phyloP scores from a whole-genome alignment of 2,888 invertebrate genomes.

The Patella depressa region DNA sequence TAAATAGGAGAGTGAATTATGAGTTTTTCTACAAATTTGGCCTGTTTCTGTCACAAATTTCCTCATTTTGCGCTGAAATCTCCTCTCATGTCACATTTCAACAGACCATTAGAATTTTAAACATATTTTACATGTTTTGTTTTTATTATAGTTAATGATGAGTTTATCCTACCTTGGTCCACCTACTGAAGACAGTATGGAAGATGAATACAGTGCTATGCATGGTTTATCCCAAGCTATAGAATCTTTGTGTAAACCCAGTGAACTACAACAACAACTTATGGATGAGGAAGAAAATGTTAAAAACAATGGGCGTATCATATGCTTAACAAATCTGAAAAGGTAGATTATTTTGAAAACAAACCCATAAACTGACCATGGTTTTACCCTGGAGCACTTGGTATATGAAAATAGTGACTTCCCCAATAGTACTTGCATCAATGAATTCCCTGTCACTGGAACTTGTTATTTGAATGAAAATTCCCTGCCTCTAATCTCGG shows the following conservation, averaged over 20 bases:
- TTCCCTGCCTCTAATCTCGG: too few species aligned
- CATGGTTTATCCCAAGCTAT: constrained; percentile 89
- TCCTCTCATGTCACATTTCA: too few species aligned
- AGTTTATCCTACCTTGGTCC: constrained; percentile 87
- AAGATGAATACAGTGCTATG: constrained; percentile 74
- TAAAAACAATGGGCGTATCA: constrained; percentile 83
- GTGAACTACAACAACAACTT: constrained; percentile 81
- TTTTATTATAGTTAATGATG: constrained; percentile 80
- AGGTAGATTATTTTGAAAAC: constrained; percentile 50
- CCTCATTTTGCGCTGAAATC: too few species aligned
- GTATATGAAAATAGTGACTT: neutral
- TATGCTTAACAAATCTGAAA: constrained; percentile 90
- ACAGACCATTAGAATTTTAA: too few species aligned
- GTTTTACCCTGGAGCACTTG: neutral
- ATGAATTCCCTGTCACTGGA: too few species aligned
- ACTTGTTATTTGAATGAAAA: too few species aligned
- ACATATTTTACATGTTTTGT: too few species aligned
- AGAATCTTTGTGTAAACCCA: constrained; percentile 86
- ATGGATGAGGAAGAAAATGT: constrained; percentile 72
- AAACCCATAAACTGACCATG: neutral
- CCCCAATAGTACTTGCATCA: too few species aligned
- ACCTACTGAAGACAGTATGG: constrained; percentile 68
- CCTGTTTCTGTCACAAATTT: too few species aligned
- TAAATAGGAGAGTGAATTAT: too few species aligned
- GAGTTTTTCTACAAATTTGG: too few species aligned